A percentile compares a stretch with the other conserved stretches of the same genome.
Conservation (phyloP, 1,140 invertebrate genomes). For the Bombus haemorrhoidalis region DNA sequence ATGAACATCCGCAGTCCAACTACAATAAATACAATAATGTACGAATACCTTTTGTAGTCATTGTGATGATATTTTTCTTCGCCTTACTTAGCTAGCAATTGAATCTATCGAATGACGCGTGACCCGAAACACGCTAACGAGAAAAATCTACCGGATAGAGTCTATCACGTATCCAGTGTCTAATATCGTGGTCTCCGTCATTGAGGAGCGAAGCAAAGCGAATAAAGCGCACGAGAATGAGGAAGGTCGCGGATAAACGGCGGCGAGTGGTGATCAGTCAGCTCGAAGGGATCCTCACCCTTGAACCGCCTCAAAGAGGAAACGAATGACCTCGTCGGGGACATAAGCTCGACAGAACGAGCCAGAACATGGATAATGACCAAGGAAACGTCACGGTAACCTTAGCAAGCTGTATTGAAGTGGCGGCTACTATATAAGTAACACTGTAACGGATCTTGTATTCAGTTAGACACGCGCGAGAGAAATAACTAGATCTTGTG, state of each 20-base stretch:
- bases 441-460: constrained; percentile 68
- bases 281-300: constrained; percentile 46
- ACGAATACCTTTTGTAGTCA: no score
- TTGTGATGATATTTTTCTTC: background rate
- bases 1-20: no score
- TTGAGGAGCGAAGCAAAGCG: background rate
- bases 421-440: constrained; percentile 69
- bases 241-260: constrained; percentile 15
- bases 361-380: constrained; percentile 36
- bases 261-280: background rate
- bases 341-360: constrained; percentile 39
- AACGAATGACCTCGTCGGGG: constrained; percentile 48
- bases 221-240: background rate
- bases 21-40: no score
- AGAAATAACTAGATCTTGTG: constrained; percentile 53
- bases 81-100: background rate
- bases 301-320: constrained; percentile 53
- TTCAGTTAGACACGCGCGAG: constrained; percentile 72
- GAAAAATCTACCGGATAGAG: background rate
- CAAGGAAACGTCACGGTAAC: constrained; percentile 50
- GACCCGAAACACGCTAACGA: background rate
- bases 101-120: background rate
- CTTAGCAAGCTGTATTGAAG: constrained; percentile 37
- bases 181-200: background rate
- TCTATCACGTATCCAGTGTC: background rate